Evolutionary conservation across 2,113 vertebrate genomes (phyloP).

Genomic region (Eurypyga helias): DNA sequence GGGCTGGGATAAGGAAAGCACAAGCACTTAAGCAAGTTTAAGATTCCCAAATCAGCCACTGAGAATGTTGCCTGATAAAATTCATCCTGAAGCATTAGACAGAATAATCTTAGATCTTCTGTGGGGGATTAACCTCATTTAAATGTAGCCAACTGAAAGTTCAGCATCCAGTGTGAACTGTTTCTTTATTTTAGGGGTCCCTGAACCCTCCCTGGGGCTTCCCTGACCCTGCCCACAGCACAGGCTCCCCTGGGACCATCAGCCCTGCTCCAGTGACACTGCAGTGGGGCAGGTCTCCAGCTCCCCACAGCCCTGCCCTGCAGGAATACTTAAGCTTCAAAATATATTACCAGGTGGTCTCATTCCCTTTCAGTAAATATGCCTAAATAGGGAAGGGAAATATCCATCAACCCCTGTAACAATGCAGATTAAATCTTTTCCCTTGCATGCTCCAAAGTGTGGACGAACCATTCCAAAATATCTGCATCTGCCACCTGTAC

Average conservation of each 20-base stretch:
- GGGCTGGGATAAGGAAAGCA: background rate
- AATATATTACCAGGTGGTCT: conserved; percentile 13
- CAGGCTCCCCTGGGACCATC: background rate
- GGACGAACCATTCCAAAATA: conserved; percentile 13
- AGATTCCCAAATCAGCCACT: background rate
- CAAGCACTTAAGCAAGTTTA: background rate
- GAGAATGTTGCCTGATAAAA: background rate
- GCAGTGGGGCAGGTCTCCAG: background rate
- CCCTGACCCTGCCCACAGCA: background rate
- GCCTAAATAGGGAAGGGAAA: conserved; percentile 26
- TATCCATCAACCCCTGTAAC: background rate
- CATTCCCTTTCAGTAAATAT: background rate
- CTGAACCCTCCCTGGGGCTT: background rate
- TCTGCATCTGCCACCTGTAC: conserved; percentile 27
- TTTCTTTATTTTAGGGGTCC: background rate
- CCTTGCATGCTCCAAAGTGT: background rate
- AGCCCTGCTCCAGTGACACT: background rate
- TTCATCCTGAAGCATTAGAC: background rate
- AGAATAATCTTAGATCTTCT: background rate
- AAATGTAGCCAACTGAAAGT: background rate
- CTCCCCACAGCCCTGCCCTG: background rate
- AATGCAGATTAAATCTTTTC: conserved; percentile 41
- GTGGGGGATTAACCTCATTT: background rate
- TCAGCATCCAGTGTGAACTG: background rate
- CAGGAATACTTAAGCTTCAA: conserved; percentile 11